phyloP scores from a whole-genome alignment of 2,797 vertebrate species.

The Megaceryle alcyon region DNA sequence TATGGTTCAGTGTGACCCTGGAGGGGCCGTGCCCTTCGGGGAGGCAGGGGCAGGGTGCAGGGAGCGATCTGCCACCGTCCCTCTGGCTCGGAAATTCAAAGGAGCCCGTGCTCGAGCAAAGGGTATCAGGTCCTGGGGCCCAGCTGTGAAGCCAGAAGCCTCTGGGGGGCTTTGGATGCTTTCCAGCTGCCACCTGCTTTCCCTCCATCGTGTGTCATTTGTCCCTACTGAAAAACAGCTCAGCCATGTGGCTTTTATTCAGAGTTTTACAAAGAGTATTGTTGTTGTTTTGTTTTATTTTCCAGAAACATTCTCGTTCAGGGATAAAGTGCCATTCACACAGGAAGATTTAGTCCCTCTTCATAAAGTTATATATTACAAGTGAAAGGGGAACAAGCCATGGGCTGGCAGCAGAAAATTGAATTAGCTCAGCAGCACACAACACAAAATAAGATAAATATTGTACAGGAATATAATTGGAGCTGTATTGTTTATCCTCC shows the following conservation, averaged over 20 bases:
- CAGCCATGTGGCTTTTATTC: neutral
- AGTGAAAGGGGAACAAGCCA: slow-evolving; percentile 68
- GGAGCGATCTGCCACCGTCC: accelerated
- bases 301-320: neutral
- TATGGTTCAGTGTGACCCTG: neutral
- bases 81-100: neutral
- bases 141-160: slow-evolving; percentile 13
- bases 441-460: slow-evolving; percentile 76
- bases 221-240: neutral
- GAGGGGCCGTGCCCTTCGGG: neutral
- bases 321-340: slow-evolving; percentile 35
- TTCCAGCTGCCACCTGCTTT: neutral
- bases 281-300: slow-evolving; percentile 19
- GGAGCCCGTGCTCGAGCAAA: accelerated
- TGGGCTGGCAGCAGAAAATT: slow-evolving; percentile 73
- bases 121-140: neutral
- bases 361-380: slow-evolving; percentile 59
- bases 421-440: slow-evolving; percentile 69
- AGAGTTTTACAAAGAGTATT: neutral
- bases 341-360: slow-evolving; percentile 59
- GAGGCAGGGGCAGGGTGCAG: neutral
- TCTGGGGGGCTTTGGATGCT: neutral
- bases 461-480: slow-evolving; percentile 74
- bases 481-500: slow-evolving; percentile 67
- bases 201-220: neutral